A percentile compares a stretch with the other conserved stretches of the same genome.
phyloP scores from a whole-genome alignment of 2,888 invertebrate genomes.

The Pseudococcus longispinus region DNA sequence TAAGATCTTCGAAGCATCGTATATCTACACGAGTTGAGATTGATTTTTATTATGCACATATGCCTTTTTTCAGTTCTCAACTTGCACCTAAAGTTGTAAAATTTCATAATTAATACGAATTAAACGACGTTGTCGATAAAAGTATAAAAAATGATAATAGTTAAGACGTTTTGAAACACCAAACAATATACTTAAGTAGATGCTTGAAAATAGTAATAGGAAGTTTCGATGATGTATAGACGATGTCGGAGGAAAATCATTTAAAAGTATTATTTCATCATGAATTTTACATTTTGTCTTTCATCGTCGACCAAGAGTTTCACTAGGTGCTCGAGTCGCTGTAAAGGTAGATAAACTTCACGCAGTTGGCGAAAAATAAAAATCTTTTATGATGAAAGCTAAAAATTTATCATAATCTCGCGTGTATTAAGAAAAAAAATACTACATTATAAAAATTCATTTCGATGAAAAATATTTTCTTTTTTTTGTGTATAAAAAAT shows the following conservation, averaged over 20 bases:
- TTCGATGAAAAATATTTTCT: slow-evolving; percentile 19
- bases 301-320: neutral
- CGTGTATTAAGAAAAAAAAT: slow-evolving; percentile 18
- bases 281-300: slow-evolving; percentile 16
- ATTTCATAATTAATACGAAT: neutral
- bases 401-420: neutral
- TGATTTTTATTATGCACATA: neutral
- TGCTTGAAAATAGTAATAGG: neutral
- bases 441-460: slow-evolving; percentile 17
- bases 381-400: neutral
- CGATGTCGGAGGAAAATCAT: neutral
- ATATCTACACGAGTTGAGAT: neutral
- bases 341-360: neutral
- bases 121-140: neutral
- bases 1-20: neutral
- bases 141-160: neutral
- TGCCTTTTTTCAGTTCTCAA: neutral
- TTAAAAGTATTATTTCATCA: slow-evolving; percentile 24
- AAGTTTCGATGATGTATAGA: neutral
- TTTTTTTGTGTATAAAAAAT: neutral
- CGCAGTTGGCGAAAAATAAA: neutral
- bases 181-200: neutral
- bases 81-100: neutral
- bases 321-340: neutral
- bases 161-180: neutral